These are phyloP conservation scores for Lepilemur septentrionalis DNA, from an alignment of 2,797 vertebrate species.

Conservation along the genomic window DNA sequence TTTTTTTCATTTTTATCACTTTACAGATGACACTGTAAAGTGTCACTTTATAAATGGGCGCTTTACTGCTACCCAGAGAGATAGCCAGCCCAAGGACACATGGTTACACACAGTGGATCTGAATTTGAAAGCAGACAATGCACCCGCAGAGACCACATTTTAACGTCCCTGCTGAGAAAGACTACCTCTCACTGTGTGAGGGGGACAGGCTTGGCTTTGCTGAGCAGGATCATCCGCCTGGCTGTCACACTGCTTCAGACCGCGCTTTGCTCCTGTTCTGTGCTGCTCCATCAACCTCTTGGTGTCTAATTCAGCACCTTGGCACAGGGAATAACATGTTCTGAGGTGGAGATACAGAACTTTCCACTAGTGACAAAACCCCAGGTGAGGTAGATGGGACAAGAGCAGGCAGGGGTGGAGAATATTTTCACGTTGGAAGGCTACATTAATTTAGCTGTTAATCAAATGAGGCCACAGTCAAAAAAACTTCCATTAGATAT, in stretches of 20 bases:
- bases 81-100: not conserved
- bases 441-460: too few species aligned
- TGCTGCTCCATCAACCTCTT: not conserved
- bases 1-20: not conserved
- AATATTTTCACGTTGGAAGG: too few species aligned
- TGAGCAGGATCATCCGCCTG: not conserved
- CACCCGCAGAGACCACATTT: not conserved
- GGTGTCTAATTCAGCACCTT: not conserved
- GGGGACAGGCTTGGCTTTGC: too few species aligned
- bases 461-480: too few species aligned
- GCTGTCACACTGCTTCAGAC: not conserved
- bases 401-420: too few species aligned
- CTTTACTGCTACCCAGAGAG: not conserved
- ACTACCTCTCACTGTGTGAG: not conserved
- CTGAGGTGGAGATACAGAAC: not conserved
- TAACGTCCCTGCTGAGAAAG: not conserved
- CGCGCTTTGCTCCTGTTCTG: not conserved
- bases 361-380: not conserved
- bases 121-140: not conserved
- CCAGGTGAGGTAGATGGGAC: not conserved
- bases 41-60: not conserved
- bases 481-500: too few species aligned
- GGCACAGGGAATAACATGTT: not conserved
- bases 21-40: too few species aligned
- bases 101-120: not conserved